phyloP scores from a whole-genome alignment of 2,113 vertebrate species.

The Syrmaticus mikado region DNA sequence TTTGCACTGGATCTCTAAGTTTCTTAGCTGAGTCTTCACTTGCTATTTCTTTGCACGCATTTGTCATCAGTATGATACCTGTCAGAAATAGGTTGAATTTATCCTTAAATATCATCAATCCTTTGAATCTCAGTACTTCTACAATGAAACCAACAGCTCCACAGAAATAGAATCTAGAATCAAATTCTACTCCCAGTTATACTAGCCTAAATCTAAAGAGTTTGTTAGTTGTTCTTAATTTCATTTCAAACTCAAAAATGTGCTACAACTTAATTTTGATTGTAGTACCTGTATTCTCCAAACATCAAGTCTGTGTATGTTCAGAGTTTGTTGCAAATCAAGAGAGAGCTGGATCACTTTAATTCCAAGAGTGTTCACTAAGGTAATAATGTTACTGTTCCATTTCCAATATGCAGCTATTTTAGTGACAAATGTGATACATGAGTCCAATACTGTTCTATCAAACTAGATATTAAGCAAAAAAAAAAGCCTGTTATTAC shows the following conservation, averaged over 20 bases:
- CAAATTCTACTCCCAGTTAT: neutral
- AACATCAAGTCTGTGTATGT: neutral
- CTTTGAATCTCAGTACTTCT: neutral
- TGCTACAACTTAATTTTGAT: neutral
- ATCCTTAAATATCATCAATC: neutral
- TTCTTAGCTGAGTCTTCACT: neutral
- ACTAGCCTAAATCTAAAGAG: neutral
- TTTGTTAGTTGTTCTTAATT: neutral
- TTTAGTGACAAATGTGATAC: neutral
- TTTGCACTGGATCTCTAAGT: neutral
- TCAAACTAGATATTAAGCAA: neutral
- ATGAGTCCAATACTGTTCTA: neutral
- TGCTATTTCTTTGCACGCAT: neutral
- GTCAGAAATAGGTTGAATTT: conserved; percentile 5
- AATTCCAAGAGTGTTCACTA: neutral
- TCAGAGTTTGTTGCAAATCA: neutral
- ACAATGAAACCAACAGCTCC: neutral
- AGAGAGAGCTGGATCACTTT: neutral
- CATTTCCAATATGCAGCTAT: neutral
- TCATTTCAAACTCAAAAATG: neutral
- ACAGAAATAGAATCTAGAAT: neutral
- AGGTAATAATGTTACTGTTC: neutral
- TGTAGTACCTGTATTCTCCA: neutral
- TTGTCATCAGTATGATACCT: neutral
- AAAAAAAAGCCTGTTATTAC: neutral